Percentiles rank a stretch among this genome's conserved stretches.
These are phyloP conservation scores for Okamejei kenojei DNA, from an alignment of 2,797 vertebrate species.

Conservation along the genomic window DNA sequence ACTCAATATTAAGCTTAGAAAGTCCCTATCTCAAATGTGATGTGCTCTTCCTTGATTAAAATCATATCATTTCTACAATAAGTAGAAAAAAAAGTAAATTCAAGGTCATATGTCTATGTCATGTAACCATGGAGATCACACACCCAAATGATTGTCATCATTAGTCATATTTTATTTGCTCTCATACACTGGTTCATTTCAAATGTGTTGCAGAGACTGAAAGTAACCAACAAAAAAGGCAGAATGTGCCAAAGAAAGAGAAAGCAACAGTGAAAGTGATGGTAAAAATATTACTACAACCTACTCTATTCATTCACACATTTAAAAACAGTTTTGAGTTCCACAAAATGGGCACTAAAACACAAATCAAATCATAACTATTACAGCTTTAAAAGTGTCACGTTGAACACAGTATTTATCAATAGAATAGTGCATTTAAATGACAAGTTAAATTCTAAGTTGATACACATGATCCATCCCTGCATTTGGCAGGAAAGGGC, in stretches of 20 bases:
- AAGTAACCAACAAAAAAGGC: not conserved
- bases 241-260: not conserved
- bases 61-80: not conserved
- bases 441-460: not conserved
- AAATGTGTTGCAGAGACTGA: not conserved
- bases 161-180: not conserved
- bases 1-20: no score
- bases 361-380: not conserved
- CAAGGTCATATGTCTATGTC: not conserved
- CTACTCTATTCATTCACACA: no score
- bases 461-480: not conserved
- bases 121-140: not conserved
- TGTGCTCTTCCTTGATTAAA: no score
- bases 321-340: slow-evolving; percentile 14
- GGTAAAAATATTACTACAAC: not conserved
- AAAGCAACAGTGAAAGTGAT: not conserved
- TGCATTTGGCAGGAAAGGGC: not conserved
- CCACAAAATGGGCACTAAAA: slow-evolving; percentile 16
- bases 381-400: slow-evolving; percentile 17
- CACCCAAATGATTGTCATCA: not conserved
- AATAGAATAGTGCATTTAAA: slow-evolving; percentile 14
- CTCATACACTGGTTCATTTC: not conserved
- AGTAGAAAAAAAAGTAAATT: not conserved
- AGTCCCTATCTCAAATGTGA: no score
- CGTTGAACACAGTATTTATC: not conserved